phyloP scores from a whole-genome alignment of 2,797 vertebrate species.

The Delichon dasypus region DNA sequence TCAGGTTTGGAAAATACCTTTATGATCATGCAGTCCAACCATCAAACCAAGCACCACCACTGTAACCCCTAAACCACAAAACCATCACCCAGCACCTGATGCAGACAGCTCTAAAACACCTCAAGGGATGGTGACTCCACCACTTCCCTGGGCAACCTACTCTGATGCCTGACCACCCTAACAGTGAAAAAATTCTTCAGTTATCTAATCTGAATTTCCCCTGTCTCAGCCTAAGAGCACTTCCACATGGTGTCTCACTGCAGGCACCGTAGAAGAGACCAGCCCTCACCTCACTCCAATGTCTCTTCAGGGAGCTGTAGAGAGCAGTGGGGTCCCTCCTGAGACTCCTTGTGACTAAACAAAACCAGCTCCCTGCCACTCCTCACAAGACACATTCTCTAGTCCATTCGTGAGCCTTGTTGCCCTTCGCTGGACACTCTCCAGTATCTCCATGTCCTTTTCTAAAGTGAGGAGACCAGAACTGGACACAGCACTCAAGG shows the following conservation, averaged over 20 bases:
- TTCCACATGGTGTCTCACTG: not conserved
- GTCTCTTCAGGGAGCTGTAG: not conserved
- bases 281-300: not conserved
- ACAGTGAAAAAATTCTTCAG: not conserved
- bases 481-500: not conserved
- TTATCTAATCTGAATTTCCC: not conserved
- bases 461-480: not conserved
- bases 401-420: not conserved
- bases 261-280: accelerated
- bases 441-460: not conserved
- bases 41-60: not conserved
- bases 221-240: not conserved
- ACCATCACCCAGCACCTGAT: not conserved
- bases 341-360: not conserved
- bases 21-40: not conserved
- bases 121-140: not conserved
- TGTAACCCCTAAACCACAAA: not conserved
- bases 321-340: not conserved
- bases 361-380: not conserved
- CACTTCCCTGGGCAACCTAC: not conserved
- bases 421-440: not conserved
- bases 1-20: not conserved
- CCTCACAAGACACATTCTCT: not conserved
- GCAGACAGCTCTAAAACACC: not conserved
- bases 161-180: not conserved